Evolutionary conservation across 2,113 vertebrate species (phyloP).

Genomic region (Dicaeum eximium): DNA sequence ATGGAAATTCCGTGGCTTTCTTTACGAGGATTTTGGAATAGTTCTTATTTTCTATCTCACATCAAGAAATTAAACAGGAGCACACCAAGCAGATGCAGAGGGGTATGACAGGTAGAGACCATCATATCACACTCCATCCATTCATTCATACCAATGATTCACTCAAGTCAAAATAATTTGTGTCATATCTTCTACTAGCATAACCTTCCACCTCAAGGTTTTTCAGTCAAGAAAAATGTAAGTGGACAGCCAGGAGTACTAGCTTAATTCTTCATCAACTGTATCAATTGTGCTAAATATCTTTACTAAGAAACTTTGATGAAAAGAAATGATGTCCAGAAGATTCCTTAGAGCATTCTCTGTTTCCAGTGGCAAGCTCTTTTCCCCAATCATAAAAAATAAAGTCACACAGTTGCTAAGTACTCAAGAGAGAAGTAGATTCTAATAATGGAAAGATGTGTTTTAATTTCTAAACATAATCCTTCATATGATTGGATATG

Average conservation of each 20-base stretch:
- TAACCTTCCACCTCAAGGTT: background rate
- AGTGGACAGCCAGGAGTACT: background rate
- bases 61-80: background rate
- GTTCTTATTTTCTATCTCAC: background rate
- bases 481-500: background rate
- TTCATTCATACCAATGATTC: background rate
- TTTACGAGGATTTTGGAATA: background rate
- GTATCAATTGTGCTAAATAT: background rate
- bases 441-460: background rate
- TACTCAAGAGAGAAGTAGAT: background rate
- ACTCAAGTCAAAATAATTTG: background rate
- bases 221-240: background rate
- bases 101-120: background rate
- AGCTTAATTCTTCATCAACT: background rate
- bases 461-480: conserved; percentile 19
- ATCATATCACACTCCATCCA: background rate
- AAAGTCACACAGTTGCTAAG: background rate
- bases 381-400: background rate
- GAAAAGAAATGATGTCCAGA: background rate
- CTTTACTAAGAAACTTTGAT: background rate
- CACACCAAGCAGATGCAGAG: background rate
- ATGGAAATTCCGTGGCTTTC: background rate
- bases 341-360: background rate
- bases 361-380: background rate
- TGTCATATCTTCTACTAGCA: background rate